Conservation (phyloP, 2,888 invertebrate species). For the Clepsis dumicolana region DNA sequence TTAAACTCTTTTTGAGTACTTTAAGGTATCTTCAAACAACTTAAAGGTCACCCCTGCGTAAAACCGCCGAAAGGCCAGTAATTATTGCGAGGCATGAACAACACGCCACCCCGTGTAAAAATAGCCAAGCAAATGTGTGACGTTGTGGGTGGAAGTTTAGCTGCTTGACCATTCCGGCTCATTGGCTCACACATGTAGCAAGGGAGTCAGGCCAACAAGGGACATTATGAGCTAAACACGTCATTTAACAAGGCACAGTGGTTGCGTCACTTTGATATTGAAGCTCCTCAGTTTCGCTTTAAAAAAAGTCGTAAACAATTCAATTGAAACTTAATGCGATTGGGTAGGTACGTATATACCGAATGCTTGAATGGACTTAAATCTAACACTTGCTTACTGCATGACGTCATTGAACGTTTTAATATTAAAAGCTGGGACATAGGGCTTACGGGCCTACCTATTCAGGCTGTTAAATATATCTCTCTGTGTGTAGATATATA, state of each 20-base stretch:
- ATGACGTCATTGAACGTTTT: not conserved
- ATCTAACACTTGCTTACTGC: not conserved
- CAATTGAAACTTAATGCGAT: too few species aligned
- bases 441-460: not conserved
- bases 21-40: not conserved
- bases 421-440: not conserved
- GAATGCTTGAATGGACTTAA: too few species aligned
- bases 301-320: not conserved
- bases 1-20: not conserved
- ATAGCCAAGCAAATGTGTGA: constrained; percentile 12
- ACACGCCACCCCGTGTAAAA: constrained; percentile 16
- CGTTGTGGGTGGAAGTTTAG: constrained; percentile 8
- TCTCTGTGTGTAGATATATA: not conserved
- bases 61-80: constrained; percentile 13
- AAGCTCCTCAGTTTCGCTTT: not conserved
- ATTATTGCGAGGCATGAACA: not conserved
- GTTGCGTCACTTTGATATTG: constrained; percentile 6
- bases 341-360: too few species aligned
- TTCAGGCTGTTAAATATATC: not conserved
- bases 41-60: not conserved
- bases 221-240: constrained; percentile 8
- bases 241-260: not conserved
- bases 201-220: not conserved
- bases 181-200: constrained; percentile 16
- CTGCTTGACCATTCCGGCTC: constrained; percentile 21